These are phyloP conservation scores for Gymnosoma rotundatum DNA, from an alignment of 2,888 invertebrate genomes.

Conservation along the genomic window DNA sequence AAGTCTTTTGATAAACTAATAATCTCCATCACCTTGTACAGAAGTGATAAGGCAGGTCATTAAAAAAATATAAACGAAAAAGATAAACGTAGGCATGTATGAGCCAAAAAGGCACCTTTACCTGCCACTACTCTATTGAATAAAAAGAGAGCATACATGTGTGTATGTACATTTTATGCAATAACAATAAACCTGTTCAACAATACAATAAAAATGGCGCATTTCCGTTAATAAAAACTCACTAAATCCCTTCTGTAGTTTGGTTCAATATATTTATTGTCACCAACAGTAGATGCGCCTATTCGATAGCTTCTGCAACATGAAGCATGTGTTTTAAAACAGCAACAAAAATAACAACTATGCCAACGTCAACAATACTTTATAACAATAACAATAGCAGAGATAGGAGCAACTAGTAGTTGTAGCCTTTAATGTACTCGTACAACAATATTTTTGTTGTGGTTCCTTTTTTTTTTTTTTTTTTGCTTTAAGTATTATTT, in stretches of 20 bases:
- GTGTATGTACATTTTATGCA: slow-evolving; percentile 37
- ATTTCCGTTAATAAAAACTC: slow-evolving; percentile 49
- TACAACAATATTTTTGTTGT: slow-evolving; percentile 32
- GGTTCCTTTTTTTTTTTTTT: slow-evolving; percentile 18
- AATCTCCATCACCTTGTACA: neutral
- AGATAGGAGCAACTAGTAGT: slow-evolving; percentile 42
- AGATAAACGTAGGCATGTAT: neutral
- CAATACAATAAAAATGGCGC: slow-evolving; percentile 67
- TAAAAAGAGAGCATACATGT: neutral
- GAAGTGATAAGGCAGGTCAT: neutral
- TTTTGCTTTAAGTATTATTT: slow-evolving; percentile 43
- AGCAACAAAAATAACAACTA: neutral
- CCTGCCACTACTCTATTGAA: neutral
- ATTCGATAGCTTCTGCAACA: slow-evolving; percentile 20
- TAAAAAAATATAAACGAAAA: slow-evolving; percentile 4
- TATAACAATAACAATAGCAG: slow-evolving; percentile 3
- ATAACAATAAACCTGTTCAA: slow-evolving; percentile 67
- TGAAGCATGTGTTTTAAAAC: neutral
- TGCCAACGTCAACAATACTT: neutral
- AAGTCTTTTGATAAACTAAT: neutral
- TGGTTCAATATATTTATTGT: slow-evolving; percentile 41
- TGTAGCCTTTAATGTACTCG: slow-evolving; percentile 57
- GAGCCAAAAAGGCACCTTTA: neutral
- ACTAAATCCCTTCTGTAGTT: slow-evolving; percentile 48
- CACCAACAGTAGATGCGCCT: slow-evolving; percentile 45